Base-by-base conservation (phyloP, 2,113 vertebrate species). In the Uria aalge region DNA sequence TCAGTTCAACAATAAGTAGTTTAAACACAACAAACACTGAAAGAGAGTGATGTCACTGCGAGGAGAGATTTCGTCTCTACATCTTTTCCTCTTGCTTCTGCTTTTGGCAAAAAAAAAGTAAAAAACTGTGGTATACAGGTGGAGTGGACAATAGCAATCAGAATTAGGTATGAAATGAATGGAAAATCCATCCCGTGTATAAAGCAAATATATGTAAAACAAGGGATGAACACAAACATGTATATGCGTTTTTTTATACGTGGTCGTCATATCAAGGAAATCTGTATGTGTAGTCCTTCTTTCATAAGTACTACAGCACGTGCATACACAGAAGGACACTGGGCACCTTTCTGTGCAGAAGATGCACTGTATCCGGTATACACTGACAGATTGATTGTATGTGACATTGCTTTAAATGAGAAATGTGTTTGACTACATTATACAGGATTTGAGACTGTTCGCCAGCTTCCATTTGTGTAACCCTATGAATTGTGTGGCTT, bases 91-190 rank as follows among this genome's bases (percentile, higher is more conserved):
- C 40, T 72, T 5, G 0, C 8, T 75, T 79, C 34, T 75, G 8
- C 5, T 63, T 90, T 75, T 71, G 13, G 27, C 1, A 62, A 48
- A 52, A 66, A 60, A 48, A 40, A 4, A 40, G 2, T 18, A 75
- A 73, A 24, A 17, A 1, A 6, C 5, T 86, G 8, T 34, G 5
- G 9, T 43, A 36, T 24, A 34, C 4, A 4, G 8, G 3, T 3
- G 0, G 8, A 22, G 21, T 23, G 24, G 24, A 53, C 48, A 66
- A 43, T 7, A 89, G 7, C 21, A 8, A 66, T 24, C 5, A 52
- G 32, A 77, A 77, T 48, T 62, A 40, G 15, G 19, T 56, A 59
- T 15, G 2, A 81, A 84, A 57, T 84, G 24, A 53, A 57, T 45
- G 12, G 21, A 71, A 50, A 67, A 78, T 17, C 19, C 3, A 17